Evolutionary conservation across 2,797 vertebrate species (phyloP), one percentile per base, ranked within the genome.

Genomic region (Microctenopoma stevenorrisi): DNA sequence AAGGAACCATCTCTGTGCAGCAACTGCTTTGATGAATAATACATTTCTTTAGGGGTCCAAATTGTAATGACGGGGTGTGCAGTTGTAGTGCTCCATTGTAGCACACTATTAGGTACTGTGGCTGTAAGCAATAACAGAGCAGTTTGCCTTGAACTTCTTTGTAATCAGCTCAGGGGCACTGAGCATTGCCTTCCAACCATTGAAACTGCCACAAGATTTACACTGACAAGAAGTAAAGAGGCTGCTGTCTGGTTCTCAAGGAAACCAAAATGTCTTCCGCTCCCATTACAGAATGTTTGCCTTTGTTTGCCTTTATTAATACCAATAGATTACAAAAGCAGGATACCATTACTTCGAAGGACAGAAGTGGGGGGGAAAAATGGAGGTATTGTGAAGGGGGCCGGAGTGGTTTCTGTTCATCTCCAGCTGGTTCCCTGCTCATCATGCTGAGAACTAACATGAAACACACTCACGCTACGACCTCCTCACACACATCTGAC

Each of bases 381-480:
- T 92, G 73, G 85, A 90, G 86, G 86, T 83, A 88, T 92, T 89
- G 88, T 86, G 70, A 88, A 69, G 80, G 82, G 78, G 78, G 79
- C 81, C 35, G 42, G 61, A 84, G 86, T 72, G 54, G 86, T 91
- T 93, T 93, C 82, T 86, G 91, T 94, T 93, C 90, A 92, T 93
- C 91, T 91, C 91, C 93, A 94, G 93, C 94, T 94, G 93, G 91
- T 93, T 83, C 91, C 72, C 82, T 92, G 93, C 92, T 94, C 92
- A 92, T 92, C 92, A 91, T 66, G 90, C 93, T 92, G 93, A 80
- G 91, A 91, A 86, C 90, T 93, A 94, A 93, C 93, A 91, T 92
- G 90, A 94, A 93, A 93, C 93, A 93, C 92, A 90, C 92, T 93
- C 93, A 92, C 90, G 90, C 93, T 91, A 92, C 76, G 74, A 80